Conservation (phyloP, 2,797 vertebrate species). For the Fundulus diaphanus region DNA sequence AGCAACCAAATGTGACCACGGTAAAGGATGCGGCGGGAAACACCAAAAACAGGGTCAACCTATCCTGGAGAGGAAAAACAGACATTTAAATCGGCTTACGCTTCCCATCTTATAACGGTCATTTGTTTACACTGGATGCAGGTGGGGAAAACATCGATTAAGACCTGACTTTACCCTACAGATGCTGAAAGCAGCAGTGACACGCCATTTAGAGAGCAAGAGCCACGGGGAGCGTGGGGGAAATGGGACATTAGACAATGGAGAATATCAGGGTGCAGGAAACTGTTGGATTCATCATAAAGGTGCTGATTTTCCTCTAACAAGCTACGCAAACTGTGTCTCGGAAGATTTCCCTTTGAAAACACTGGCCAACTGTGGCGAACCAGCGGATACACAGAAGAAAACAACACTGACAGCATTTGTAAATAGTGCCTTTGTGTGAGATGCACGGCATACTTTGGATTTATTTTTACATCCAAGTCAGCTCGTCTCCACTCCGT, state of each 20-base stretch:
- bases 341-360: slow-evolving; percentile 47
- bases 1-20: slow-evolving; percentile 63
- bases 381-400: slow-evolving; percentile 12
- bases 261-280: slow-evolving; percentile 32
- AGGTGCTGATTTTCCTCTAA: slow-evolving; percentile 56
- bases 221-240: slow-evolving; percentile 4
- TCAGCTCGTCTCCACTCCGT: slow-evolving; percentile 26
- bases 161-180: slow-evolving; percentile 50
- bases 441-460: slow-evolving; percentile 28
- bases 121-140: slow-evolving; percentile 47
- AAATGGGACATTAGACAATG: slow-evolving; percentile 21
- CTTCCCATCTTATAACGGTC: slow-evolving; percentile 31
- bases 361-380: slow-evolving; percentile 38
- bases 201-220: slow-evolving; percentile 39
- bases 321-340: slow-evolving; percentile 37
- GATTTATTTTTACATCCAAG: slow-evolving; percentile 22
- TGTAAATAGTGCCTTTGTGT: slow-evolving; percentile 17
- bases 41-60: slow-evolving; percentile 46
- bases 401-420: slow-evolving; percentile 13
- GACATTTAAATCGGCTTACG: slow-evolving; percentile 50
- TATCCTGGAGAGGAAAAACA: slow-evolving; percentile 45
- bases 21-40: slow-evolving; percentile 44
- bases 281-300: slow-evolving; percentile 49
- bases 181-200: slow-evolving; percentile 40
- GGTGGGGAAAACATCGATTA: slow-evolving; percentile 47